Conservation (phyloP, 2,888 invertebrate species). For the Pterobdella sp. region DNA sequence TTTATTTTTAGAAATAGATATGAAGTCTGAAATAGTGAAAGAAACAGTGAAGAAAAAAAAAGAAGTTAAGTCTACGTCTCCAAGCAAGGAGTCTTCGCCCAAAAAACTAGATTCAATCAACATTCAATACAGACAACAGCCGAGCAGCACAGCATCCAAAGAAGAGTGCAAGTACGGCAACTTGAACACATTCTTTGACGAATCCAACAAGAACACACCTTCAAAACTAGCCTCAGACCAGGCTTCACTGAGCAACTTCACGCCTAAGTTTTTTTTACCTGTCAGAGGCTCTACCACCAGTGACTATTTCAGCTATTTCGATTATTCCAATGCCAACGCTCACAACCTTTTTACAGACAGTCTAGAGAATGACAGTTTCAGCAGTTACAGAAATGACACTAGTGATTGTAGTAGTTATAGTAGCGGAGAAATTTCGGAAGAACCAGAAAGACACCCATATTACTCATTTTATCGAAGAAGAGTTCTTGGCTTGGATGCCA, state of each 20-base stretch:
- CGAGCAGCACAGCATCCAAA: not conserved
- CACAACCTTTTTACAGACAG: not conserved
- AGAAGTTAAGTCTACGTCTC: not conserved
- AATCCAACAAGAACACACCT: not conserved
- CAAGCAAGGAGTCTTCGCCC: not conserved
- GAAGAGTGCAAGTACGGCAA: not conserved
- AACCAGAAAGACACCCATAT: slow-evolving; percentile 1
- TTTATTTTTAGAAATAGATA: not conserved
- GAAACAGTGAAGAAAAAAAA: not conserved
- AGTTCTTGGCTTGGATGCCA: slow-evolving; percentile 17
- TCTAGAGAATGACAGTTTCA: slow-evolving; percentile 12
- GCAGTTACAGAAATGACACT: slow-evolving; percentile 6
- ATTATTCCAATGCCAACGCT: slow-evolving; percentile 5
- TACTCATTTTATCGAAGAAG: slow-evolving; percentile 27
- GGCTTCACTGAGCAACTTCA: not conserved
- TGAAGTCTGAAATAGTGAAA: not conserved
- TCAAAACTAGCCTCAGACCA: not conserved
- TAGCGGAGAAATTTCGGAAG: slow-evolving; percentile 5
- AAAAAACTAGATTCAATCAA: not conserved
- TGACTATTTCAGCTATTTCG: slow-evolving; percentile 11
- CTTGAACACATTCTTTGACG: not conserved
- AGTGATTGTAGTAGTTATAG: slow-evolving; percentile 6
- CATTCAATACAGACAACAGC: slow-evolving; percentile 3
- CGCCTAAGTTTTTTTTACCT: not conserved
- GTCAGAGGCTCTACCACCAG: slow-evolving; percentile 14